These are phyloP conservation scores for Patella caerulea DNA, from an alignment of 2,888 invertebrate genomes.

Conservation along the genomic window DNA sequence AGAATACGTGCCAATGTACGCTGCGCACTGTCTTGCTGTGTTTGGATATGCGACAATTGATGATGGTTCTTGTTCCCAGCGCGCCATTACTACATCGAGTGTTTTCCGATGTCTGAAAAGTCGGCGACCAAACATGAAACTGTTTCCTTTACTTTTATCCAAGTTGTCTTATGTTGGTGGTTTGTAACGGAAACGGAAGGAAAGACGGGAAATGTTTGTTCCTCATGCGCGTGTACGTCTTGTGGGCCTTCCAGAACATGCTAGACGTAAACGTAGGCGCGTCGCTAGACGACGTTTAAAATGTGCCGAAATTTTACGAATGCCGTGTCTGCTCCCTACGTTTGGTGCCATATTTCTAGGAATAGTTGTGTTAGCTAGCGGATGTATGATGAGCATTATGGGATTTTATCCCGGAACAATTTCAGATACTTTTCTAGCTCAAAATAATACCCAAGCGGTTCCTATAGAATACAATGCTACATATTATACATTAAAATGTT, in stretches of 20 bases:
- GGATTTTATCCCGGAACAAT: conserved; percentile 49
- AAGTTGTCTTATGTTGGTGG: not conserved
- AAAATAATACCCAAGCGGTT: conserved; percentile 16
- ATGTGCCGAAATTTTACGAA: conserved; percentile 39
- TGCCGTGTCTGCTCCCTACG: conserved; percentile 45
- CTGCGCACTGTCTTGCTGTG: too few relatives aligned
- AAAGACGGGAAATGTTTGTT: conserved; percentile 36
- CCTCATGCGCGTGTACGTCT: conserved; percentile 46
- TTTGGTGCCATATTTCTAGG: conserved; percentile 40
- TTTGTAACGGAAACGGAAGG: not conserved
- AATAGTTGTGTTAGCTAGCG: conserved; percentile 37
- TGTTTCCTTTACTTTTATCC: not conserved
- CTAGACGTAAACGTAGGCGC: conserved; percentile 17
- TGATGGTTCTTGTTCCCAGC: too few relatives aligned
- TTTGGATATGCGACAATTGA: too few relatives aligned
- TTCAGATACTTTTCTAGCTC: conserved; percentile 27
- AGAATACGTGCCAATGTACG: too few relatives aligned
- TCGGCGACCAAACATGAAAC: not conserved
- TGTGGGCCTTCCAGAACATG: conserved; percentile 30
- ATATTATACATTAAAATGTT: conserved; percentile 52
- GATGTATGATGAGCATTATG: conserved; percentile 50
- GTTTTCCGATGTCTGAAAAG: conserved; percentile 4
- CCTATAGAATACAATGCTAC: conserved; percentile 18
- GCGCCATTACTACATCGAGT: not conserved
- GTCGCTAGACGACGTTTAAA: conserved; percentile 38